These are phyloP conservation scores for Acanthurus tractus DNA, from an alignment of 2,797 vertebrate genomes.

Conservation along the genomic window DNA sequence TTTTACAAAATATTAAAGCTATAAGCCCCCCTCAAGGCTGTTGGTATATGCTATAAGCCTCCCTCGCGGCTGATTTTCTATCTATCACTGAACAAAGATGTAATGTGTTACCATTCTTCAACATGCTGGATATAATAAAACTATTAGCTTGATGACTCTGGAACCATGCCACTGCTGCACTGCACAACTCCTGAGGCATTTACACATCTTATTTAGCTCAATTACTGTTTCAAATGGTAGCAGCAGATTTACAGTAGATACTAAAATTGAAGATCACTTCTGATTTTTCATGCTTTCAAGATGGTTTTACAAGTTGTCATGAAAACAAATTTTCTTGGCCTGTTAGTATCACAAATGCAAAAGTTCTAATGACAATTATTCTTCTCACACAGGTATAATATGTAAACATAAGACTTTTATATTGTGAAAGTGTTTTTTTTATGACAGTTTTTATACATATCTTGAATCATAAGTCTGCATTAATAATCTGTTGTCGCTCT, in stretches of 20 bases:
- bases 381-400: neutral
- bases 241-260: conserved; percentile 21
- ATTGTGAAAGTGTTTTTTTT: neutral
- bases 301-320: conserved; percentile 11
- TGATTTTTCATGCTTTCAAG: neutral
- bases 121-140: conserved; percentile 29
- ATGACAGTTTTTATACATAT: neutral
- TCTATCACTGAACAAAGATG: conserved; percentile 20
- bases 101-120: conserved; percentile 24
- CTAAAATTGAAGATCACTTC: neutral
- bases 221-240: conserved; percentile 11
- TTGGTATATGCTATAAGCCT: conserved; percentile 18
- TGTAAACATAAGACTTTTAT: too few species aligned
- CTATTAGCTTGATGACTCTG: conserved; percentile 52
- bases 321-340: neutral
- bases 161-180: conserved; percentile 42
- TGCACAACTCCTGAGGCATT: conserved; percentile 24
- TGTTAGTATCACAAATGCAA: neutral
- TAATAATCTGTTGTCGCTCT: neutral
- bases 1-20: conserved; percentile 38
- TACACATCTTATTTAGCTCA: conserved; percentile 51
- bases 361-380: neutral
- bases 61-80: conserved; percentile 3
- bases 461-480: neutral
- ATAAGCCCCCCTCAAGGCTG: conserved; percentile 20